Base-by-base conservation (phyloP, 1,140 invertebrate genomes). In the Chironomus tepperi region DNA sequence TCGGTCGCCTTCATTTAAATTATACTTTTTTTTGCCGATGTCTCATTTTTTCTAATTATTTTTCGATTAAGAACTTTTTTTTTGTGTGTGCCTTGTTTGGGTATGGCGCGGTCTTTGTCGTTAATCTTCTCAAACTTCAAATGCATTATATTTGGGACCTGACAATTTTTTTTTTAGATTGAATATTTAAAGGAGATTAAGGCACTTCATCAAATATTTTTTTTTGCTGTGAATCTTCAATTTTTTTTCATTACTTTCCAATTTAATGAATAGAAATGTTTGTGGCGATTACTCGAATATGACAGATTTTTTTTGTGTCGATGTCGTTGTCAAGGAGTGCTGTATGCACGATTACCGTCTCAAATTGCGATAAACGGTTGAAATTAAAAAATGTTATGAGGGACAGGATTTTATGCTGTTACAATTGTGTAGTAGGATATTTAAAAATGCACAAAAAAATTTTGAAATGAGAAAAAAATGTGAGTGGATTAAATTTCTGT, bases 51-150 rank as follows among this genome's bases (percentile, higher is more conserved):
- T 70, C 19, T 16, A 70, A 70, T 70, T 70, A 70, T 19, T 70
- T 70, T 70, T 70, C 65, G 65, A 70, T 70, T 70, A 70, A 70
- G 9, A 12, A n/a, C n/a, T n/a, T 57, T 57, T 57, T 57, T 12
- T 57, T 34, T 34, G 24, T 34, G 24, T 2, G 24, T 34, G n/a
- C n/a, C n/a, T n/a, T 34, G 24, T 34, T 34, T 34, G 24, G 24
- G 5, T 34, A 34, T 34, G 24, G 12, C 43, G 43, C 64, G 64
- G n/a, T 18, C 1, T 67, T 19, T 16, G n/a, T 18, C 15, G n/a
- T 18, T 67, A n/a, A 67, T 67, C 16, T 57, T 10, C 47, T 57
- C 47, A 57, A n/a, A 47, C 15, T 47, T 47, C 15, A 47, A 9
- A 47, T 15, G 43, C 43, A 15, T 47, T 47, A 1, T 47, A 7